Percentiles rank a stretch among this genome's conserved stretches.
Conservation (phyloP, 1,140 invertebrate genomes). For the Musca vetustissima region DNA sequence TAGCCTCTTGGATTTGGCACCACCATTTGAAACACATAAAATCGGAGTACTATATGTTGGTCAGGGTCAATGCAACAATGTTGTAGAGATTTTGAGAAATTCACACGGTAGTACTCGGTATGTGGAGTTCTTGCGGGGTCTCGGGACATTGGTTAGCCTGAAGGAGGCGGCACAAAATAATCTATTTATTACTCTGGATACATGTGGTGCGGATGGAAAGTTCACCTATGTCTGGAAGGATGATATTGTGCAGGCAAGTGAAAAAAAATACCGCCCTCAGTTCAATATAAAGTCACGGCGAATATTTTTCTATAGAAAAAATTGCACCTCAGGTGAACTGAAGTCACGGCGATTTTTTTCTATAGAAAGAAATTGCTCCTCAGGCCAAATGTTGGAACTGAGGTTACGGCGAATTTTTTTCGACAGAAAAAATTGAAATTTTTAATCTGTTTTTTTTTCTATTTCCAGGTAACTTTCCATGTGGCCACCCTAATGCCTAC, state of each 20-base stretch:
- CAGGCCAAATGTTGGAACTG: no score
- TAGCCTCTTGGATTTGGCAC: conserved; percentile 82
- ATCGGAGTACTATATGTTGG: conserved; percentile 94
- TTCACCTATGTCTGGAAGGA: conserved; percentile 95
- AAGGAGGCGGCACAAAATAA: conserved; percentile 75
- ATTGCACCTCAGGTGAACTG: no score
- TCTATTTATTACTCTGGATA: conserved; percentile 85
- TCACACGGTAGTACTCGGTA: conserved; percentile 75
- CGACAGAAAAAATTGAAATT: no score
- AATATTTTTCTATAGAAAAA: no score
- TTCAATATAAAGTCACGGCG: no score
- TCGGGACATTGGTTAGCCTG: conserved; percentile 83
- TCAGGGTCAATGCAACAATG: conserved; percentile 82
- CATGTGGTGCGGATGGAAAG: conserved; percentile 85
- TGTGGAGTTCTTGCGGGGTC: conserved; percentile 74
- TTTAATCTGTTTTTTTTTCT: conserved; percentile 25
- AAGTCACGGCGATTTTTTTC: no score
- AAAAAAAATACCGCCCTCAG: no score
- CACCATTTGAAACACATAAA: conserved; percentile 93
- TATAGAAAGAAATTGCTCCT: no score
- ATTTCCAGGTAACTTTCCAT: conserved; percentile 83
- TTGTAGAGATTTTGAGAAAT: conserved; percentile 85
- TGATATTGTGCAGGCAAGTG: conserved; percentile 83
- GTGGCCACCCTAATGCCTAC: conserved; percentile 93
- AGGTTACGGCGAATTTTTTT: no score